Conservation (phyloP, 1,140 invertebrate genomes). For the Neoseiulus cucumeris region DNA sequence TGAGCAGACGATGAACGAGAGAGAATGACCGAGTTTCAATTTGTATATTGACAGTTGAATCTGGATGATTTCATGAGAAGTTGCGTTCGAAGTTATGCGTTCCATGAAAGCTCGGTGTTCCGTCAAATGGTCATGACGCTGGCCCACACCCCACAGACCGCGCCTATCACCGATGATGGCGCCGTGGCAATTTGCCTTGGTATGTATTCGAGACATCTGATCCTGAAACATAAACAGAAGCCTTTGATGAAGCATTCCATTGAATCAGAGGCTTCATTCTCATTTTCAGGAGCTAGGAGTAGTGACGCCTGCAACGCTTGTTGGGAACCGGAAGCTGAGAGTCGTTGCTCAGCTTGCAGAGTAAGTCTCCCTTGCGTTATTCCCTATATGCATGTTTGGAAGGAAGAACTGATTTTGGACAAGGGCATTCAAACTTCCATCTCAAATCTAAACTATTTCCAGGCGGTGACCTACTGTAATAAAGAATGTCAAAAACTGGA, state of each 20-base stretch:
- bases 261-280: no score
- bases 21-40: no score
- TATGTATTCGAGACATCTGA: neutral
- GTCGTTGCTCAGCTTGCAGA: neutral
- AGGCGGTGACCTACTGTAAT: constrained; percentile 79
- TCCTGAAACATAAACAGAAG: no score
- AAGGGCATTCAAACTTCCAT: no score
- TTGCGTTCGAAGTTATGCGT: constrained; percentile 65
- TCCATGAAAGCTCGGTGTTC: constrained; percentile 60
- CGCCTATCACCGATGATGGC: neutral
- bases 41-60: no score
- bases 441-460: no score
- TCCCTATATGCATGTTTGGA: no score
- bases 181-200: neutral
- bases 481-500: constrained; percentile 79
- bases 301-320: neutral
- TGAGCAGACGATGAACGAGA: no score
- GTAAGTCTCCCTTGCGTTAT: neutral
- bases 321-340: neutral
- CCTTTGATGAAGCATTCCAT: no score
- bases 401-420: no score
- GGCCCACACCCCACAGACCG: constrained; percentile 32
- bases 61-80: constrained; percentile 63
- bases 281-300: neutral
- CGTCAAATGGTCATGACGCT: constrained; percentile 52